These are phyloP conservation scores for Acanthococcus lagerstroemiae DNA, from an alignment of 2,888 invertebrate species.

Conservation along the genomic window DNA sequence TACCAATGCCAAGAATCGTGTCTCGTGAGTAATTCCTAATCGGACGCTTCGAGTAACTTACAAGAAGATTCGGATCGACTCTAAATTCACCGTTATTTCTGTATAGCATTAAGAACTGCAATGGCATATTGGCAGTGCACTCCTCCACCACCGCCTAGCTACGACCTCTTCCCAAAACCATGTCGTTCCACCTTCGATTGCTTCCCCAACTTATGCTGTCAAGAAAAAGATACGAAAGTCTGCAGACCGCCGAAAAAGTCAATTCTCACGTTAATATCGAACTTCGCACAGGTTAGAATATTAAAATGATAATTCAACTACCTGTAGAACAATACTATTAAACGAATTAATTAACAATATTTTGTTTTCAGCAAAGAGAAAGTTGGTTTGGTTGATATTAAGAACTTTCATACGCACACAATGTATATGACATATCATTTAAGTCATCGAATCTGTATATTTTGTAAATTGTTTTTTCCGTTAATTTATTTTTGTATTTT, in stretches of 20 bases:
- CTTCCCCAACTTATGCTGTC: conserved; percentile 69
- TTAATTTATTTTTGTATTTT: conserved; percentile 14
- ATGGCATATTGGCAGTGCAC: conserved; percentile 62
- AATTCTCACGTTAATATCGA: conserved; percentile 45
- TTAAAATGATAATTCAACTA: neutral
- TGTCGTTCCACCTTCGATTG: conserved; percentile 64
- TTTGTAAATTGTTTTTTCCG: conserved; percentile 15
- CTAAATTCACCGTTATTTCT: neutral
- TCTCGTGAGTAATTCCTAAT: conserved; percentile 14
- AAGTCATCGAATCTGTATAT: conserved; percentile 6
- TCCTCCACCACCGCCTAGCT: conserved; percentile 54
- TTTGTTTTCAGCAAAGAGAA: conserved; percentile 31
- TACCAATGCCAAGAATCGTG: conserved; percentile 31
- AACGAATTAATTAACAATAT: neutral
- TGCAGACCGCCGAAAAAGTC: conserved; percentile 66
- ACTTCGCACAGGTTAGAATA: conserved; percentile 28
- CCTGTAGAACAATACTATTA: neutral
- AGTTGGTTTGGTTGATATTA: conserved; percentile 33
- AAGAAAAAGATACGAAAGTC: conserved; percentile 59
- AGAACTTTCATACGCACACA: conserved; percentile 12
- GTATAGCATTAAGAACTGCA: conserved; percentile 38
- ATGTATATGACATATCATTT: conserved; percentile 12
- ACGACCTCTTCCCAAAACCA: conserved; percentile 57
- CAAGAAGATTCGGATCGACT: neutral
- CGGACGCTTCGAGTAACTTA: neutral